These are phyloP conservation scores for Hermodice carunculata DNA, from an alignment of 2,888 invertebrate genomes.

Conservation along the genomic window DNA sequence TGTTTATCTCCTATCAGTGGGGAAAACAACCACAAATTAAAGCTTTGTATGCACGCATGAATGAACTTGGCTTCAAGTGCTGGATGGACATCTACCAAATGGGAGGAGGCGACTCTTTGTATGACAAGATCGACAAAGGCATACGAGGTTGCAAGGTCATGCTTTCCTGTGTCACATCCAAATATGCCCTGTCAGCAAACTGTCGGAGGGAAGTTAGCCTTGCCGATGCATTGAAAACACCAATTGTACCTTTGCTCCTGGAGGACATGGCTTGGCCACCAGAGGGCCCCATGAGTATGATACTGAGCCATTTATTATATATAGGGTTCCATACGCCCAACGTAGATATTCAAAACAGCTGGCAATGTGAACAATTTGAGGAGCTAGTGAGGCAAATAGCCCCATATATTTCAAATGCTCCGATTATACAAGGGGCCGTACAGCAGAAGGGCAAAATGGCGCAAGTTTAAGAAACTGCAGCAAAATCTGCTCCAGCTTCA, in stretches of 20 bases:
- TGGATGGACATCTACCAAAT: slow-evolving; percentile 68
- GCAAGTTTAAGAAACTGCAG: no score
- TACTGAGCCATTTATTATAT: slow-evolving; percentile 59
- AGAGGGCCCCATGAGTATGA: slow-evolving; percentile 64
- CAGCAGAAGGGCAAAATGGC: no score
- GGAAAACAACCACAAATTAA: slow-evolving; percentile 61
- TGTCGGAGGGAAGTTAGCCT: slow-evolving; percentile 64
- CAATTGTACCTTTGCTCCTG: slow-evolving; percentile 61
- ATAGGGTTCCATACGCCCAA: slow-evolving; percentile 52
- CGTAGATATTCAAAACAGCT: slow-evolving; percentile 20
- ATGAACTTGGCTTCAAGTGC: slow-evolving; percentile 53
- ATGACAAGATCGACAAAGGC: slow-evolving; percentile 66
- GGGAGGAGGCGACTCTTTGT: slow-evolving; percentile 67
- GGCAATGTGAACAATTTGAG: slow-evolving; percentile 22
- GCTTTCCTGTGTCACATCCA: slow-evolving; percentile 61
- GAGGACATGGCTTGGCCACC: slow-evolving; percentile 65
- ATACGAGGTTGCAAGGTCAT: slow-evolving; percentile 45
- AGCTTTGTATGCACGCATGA: slow-evolving; percentile 53
- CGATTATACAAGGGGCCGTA: no score
- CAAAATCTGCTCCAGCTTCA: no score
- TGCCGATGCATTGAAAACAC: slow-evolving; percentile 63
- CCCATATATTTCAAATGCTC: no score
- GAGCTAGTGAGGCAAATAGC: slow-evolving; percentile 23
- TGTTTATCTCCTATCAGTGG: slow-evolving; percentile 68
- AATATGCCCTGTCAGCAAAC: slow-evolving; percentile 64